phyloP scores from a whole-genome alignment of 2,888 invertebrate genomes.

The Dastarcus helophoroides region DNA sequence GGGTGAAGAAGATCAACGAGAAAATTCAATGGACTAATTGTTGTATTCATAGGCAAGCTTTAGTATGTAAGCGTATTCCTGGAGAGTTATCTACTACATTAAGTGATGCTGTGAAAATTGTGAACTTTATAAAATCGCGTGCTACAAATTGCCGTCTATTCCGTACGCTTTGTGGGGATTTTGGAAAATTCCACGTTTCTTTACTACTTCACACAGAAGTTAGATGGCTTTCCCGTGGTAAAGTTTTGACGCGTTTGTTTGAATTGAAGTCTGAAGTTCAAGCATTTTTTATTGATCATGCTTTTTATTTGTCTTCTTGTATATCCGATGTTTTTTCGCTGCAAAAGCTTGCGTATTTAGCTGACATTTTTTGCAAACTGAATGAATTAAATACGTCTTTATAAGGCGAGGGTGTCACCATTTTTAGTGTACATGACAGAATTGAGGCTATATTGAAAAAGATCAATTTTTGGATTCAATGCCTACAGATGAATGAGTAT shows the following conservation, averaged over 20 bases:
- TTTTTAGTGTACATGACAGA: slow-evolving; percentile 6
- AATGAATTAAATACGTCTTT: slow-evolving; percentile 10
- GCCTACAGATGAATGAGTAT: too few species aligned
- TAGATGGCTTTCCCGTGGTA: slow-evolving; percentile 15
- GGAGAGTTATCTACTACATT: slow-evolving; percentile 10
- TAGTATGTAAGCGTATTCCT: slow-evolving; percentile 10
- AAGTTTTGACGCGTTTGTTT: slow-evolving; percentile 13
- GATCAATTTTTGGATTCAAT: slow-evolving; percentile 1
- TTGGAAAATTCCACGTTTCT: slow-evolving; percentile 11
- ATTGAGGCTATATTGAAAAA: slow-evolving; percentile 4
- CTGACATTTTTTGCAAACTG: slow-evolving; percentile 9
- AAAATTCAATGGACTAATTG: slow-evolving; percentile 12
- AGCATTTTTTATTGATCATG: slow-evolving; percentile 11
- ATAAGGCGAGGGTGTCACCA: slow-evolving; percentile 6
- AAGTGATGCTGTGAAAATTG: slow-evolving; percentile 10
- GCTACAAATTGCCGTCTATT: slow-evolving; percentile 11
- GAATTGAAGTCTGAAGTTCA: slow-evolving; percentile 16
- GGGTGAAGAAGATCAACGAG: slow-evolving; percentile 9
- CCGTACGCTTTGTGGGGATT: slow-evolving; percentile 12
- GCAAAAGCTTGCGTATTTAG: slow-evolving; percentile 11
- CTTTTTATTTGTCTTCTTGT: too few species aligned
- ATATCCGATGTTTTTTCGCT: slow-evolving; percentile 12
- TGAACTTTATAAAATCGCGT: slow-evolving; percentile 12
- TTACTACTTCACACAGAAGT: slow-evolving; percentile 16
- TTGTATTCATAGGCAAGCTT: slow-evolving; percentile 12